Conservation (phyloP, 2,113 vertebrate genomes). For the Corythornis vintsioides region DNA sequence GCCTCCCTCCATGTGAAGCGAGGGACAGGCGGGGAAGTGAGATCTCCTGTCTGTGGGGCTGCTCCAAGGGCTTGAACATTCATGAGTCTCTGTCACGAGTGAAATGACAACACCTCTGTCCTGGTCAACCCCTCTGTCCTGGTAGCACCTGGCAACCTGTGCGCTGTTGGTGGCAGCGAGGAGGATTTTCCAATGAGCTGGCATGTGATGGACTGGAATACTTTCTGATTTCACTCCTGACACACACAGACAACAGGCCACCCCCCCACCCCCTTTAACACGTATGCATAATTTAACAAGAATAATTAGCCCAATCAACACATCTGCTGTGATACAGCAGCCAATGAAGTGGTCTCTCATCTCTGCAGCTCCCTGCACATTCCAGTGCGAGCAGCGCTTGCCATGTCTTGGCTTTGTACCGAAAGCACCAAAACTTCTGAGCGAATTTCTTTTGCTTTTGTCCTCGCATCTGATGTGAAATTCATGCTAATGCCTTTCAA, state of each 20-base stretch:
- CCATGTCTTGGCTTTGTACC: slow-evolving; percentile 76
- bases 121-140: too few relatives aligned
- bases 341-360: background rate
- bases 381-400: slow-evolving; percentile 61
- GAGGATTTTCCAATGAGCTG: background rate
- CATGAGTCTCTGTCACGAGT: background rate
- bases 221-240: slow-evolving; percentile 5
- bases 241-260: too few relatives aligned
- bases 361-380: background rate
- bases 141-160: background rate
- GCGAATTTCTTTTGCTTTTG: slow-evolving; percentile 71
- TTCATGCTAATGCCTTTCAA: background rate
- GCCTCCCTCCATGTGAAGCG: background rate
- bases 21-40: fast-evolving
- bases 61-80: background rate
- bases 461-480: background rate
- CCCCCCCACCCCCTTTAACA: background rate
- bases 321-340: background rate
- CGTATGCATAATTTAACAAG: slow-evolving; percentile 11
- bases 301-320: slow-evolving; percentile 1
- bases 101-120: background rate
- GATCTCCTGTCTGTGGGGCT: background rate
- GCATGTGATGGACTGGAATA: background rate
- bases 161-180: background rate
- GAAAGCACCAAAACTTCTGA: slow-evolving; percentile 72